These are phyloP conservation scores for Siderastrea radians DNA, from an alignment of 92 coral and sea anemone species.

Conservation along the genomic window DNA sequence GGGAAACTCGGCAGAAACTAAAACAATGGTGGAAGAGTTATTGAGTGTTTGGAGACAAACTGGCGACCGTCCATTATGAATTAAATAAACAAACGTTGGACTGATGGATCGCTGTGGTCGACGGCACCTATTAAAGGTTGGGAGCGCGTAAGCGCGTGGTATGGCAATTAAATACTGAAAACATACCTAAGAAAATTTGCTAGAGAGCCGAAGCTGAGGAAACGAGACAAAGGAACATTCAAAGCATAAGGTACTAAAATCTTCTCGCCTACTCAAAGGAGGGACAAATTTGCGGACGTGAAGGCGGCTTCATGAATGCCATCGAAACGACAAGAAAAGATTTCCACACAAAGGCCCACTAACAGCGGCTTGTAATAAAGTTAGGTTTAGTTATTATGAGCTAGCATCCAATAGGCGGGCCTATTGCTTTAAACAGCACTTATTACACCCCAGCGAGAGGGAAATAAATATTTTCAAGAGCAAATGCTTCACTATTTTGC, in stretches of 20 bases:
- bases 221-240: background rate
- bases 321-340: conserved; percentile 34
- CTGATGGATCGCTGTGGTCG: background rate
- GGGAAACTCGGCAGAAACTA: conserved; percentile 4
- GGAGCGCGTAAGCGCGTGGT: background rate
- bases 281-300: conserved; percentile 20
- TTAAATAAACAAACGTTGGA: conserved; percentile 36
- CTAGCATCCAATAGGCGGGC: conserved; percentile 50
- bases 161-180: background rate
- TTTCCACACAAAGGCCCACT: conserved; percentile 35
- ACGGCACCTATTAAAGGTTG: background rate
- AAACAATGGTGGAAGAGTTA: conserved; percentile 45
- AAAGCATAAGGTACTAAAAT: background rate
- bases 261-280: background rate
- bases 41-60: conserved; percentile 54
- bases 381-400: conserved; percentile 32
- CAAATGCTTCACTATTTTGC: conserved; percentile 81
- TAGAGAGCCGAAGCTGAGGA: background rate
- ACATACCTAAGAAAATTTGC: background rate
- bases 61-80: conserved; percentile 32
- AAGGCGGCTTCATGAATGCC: conserved; percentile 36
- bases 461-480: conserved; percentile 83
- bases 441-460: conserved; percentile 79
- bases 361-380: conserved; percentile 31
- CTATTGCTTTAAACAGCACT: conserved; percentile 61